Percentiles rank a stretch among this genome's conserved stretches.
Evolutionary conservation across 1,140 invertebrate species (phyloP).

Genomic region (Onthophagus taurus): DNA sequence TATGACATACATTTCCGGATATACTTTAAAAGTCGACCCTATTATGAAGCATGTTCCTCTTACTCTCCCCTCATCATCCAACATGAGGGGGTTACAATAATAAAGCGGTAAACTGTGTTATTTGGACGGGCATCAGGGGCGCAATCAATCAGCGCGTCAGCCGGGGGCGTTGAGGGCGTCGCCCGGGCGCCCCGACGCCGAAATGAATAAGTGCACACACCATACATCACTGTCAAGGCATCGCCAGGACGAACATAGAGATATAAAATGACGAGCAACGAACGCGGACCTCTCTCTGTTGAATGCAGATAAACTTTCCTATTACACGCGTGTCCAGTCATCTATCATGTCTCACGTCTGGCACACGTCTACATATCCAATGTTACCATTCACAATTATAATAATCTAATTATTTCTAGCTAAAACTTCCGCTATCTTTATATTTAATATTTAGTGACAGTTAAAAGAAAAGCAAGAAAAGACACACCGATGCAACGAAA

Average conservation of each 20-base stretch:
- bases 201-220: slow-evolving; percentile 36
- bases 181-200: slow-evolving; percentile 20
- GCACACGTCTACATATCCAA: background rate
- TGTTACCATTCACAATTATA: no score
- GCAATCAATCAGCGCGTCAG: slow-evolving; percentile 34
- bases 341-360: slow-evolving; percentile 29
- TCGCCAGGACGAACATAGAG: slow-evolving; percentile 34
- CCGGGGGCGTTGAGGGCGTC: slow-evolving; percentile 26
- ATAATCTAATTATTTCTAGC: no score
- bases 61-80: no score
- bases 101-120: slow-evolving; percentile 35
- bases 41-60: no score
- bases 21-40: no score
- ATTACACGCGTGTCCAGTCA: slow-evolving; percentile 35
- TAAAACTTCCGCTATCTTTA: no score
- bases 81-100: slow-evolving; percentile 28
- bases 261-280: slow-evolving; percentile 37
- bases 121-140: slow-evolving; percentile 31
- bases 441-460: no score
- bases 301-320: slow-evolving; percentile 37
- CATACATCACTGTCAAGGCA: slow-evolving; percentile 36
- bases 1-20: no score
- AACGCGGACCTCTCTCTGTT: slow-evolving; percentile 34
- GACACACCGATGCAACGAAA: no score
- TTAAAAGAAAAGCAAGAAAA: no score